Base-by-base conservation (phyloP, 1,140 invertebrate genomes). In the Steinernema khuongi region DNA sequence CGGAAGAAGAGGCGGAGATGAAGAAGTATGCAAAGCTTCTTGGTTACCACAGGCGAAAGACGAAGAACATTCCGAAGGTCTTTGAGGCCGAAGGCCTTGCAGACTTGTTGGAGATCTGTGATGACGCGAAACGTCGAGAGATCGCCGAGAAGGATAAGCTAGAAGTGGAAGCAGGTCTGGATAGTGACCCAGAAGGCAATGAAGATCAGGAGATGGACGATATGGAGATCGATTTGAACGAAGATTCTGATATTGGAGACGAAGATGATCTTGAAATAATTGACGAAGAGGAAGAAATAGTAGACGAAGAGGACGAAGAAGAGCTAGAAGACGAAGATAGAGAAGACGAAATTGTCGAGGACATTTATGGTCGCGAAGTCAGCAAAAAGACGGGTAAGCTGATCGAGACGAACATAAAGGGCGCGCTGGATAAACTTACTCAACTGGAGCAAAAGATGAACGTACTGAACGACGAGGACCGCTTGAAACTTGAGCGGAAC, bases 391-490 rank as follows among this genome's bases (percentile, higher is more conserved):
- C 50, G 14, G 50, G 50, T 26, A 14, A 60, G 50, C 50, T 60
- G 4, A 60, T 60, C 26, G 50, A 60, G 19, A 60, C 14, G 19
- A 60, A 60, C 19, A 22, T 60, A 11, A 60, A 60, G 19, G 50
- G 50, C 7, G 50, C 50, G 7, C 50, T 60, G 14, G 7, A 60
- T 14, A 60, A 60, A 22, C 19, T 60, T 14, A 60, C 4, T 22
- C 4, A 60, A 26, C 50, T 60, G 7, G 50, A 60, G 19, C 50
- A 60, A 26, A 60, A 60, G 19, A 60, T 60, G 50, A 22, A 60
- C 50, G 50, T 60, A 7, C 19, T 60, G 50, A 60, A 60, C 50
- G 50, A 60, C 19, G 50, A 60, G 26, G 50, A 60, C 26, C 50
- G 50, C 4, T n/a, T 60, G 50, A 60, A 60, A 26, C 50, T 60